Percentiles rank a stretch among this genome's conserved stretches.
These are phyloP conservation scores for Drosophila nannoptera DNA, from an alignment of 1,140 invertebrate species.

Conservation along the genomic window DNA sequence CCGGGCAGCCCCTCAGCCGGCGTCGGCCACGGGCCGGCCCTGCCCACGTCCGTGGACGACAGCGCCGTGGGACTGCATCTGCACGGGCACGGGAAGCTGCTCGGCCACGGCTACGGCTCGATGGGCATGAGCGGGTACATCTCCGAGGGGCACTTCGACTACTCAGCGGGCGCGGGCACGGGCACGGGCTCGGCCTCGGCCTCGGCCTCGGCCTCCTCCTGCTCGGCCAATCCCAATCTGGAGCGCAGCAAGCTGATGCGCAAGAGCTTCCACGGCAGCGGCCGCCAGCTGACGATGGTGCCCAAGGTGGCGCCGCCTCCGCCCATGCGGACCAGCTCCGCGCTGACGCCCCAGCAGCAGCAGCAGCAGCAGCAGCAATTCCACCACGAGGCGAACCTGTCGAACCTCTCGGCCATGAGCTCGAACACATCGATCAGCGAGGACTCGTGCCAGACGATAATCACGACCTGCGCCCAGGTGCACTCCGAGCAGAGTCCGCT, in stretches of 20 bases:
- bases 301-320: constrained; percentile 91
- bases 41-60: constrained; percentile 86
- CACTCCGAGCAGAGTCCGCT: constrained; percentile 87
- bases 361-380: constrained; percentile 63
- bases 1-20: constrained; percentile 66
- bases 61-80: constrained; percentile 83
- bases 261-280: constrained; percentile 92
- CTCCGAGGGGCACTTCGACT: constrained; percentile 92
- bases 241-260: constrained; percentile 92
- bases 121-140: constrained; percentile 87
- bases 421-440: constrained; percentile 88
- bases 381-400: constrained; percentile 77
- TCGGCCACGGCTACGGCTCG: constrained; percentile 56
- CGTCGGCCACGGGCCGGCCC: constrained; percentile 76
- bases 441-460: constrained; percentile 89
- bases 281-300: constrained; percentile 87
- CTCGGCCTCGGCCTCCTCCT: constrained; percentile 44
- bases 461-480: constrained; percentile 87
- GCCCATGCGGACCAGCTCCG: constrained; percentile 90
- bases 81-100: constrained; percentile 79
- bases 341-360: constrained; percentile 71
- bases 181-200: background rate
- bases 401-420: constrained; percentile 81
- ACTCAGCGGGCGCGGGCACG: constrained; percentile 73
- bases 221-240: constrained; percentile 86